Evolutionary conservation across 2,113 vertebrate species (phyloP).

Genomic region (Passer domesticus): DNA sequence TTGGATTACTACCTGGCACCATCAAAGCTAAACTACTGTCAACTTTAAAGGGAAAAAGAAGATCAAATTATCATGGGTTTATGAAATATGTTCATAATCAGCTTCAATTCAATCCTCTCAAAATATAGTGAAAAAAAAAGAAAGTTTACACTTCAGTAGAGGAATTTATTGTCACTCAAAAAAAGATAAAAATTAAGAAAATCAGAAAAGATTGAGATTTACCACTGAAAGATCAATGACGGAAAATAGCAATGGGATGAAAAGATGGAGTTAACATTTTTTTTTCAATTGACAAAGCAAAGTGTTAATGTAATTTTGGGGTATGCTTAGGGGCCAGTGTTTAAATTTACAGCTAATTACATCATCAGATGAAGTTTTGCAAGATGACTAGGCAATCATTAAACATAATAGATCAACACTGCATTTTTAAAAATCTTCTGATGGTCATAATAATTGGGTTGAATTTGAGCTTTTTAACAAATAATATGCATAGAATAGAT

Average conservation of each 20-base stretch:
- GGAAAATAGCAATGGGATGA: not conserved
- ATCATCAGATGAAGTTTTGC: not conserved
- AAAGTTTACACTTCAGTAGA: not conserved
- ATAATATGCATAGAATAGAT: not conserved
- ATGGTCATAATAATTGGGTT: not conserved
- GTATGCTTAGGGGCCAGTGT: not conserved
- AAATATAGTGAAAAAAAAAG: not conserved
- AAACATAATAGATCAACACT: not conserved
- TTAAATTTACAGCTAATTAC: not conserved
- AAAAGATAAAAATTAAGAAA: not conserved
- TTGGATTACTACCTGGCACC: slow-evolving; percentile 69
- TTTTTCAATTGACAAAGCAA: not conserved
- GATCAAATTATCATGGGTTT: slow-evolving; percentile 46
- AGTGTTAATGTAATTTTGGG: not conserved
- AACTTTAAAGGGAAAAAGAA: slow-evolving; percentile 41
- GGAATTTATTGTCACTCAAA: not conserved
- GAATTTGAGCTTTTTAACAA: not conserved
- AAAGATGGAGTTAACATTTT: not conserved
- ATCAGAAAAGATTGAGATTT: not conserved
- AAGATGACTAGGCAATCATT: not conserved
- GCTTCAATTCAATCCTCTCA: not conserved
- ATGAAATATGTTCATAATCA: slow-evolving; percentile 19
- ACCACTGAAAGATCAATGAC: not conserved
- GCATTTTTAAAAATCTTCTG: not conserved
- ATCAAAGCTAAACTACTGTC: slow-evolving; percentile 56